Percentiles rank a stretch among this genome's conserved stretches.
phyloP scores from a whole-genome alignment of 2,113 vertebrate species.

The Nibea albiflora region DNA sequence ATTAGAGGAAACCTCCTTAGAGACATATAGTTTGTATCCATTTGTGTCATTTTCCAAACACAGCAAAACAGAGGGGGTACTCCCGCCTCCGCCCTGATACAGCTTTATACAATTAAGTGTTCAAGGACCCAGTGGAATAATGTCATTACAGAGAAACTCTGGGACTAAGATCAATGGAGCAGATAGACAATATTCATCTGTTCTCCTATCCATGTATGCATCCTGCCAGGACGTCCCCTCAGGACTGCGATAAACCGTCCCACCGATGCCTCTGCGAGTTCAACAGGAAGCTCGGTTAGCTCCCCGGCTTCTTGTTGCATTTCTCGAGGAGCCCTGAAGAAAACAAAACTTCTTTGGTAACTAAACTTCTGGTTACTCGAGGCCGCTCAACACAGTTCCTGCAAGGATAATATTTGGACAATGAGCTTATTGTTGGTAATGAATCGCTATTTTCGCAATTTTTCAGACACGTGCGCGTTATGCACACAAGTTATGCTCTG shows the following conservation, averaged over 20 bases:
- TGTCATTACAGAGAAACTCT: conserved; percentile 70
- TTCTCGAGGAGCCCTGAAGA: conserved; percentile 7
- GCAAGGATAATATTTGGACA: background rate
- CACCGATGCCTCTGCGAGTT: conserved; percentile 16
- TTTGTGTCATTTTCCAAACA: conserved; percentile 78
- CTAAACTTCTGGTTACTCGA: too few species aligned
- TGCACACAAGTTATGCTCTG: background rate
- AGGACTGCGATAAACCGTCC: conserved; percentile 37
- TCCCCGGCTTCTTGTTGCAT: background rate
- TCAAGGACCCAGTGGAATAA: conserved; percentile 66
- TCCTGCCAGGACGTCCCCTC: conserved; percentile 48
- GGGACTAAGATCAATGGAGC: conserved; percentile 64
- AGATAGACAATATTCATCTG: conserved; percentile 69
- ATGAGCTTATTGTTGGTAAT: background rate
- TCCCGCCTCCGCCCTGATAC: conserved; percentile 56
- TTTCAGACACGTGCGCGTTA: background rate
- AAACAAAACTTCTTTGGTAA: background rate
- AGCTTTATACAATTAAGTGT: conserved; percentile 77
- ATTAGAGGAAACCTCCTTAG: conserved; percentile 69
- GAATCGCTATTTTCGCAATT: background rate
- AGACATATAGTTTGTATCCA: conserved; percentile 76
- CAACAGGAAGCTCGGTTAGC: conserved; percentile 26
- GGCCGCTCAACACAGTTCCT: background rate
- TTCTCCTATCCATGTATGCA: conserved; percentile 37
- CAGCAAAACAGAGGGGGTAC: conserved; percentile 59